These are phyloP conservation scores for Probaryconus sp. DNA, from an alignment of 1,140 invertebrate species.

Conservation along the genomic window DNA sequence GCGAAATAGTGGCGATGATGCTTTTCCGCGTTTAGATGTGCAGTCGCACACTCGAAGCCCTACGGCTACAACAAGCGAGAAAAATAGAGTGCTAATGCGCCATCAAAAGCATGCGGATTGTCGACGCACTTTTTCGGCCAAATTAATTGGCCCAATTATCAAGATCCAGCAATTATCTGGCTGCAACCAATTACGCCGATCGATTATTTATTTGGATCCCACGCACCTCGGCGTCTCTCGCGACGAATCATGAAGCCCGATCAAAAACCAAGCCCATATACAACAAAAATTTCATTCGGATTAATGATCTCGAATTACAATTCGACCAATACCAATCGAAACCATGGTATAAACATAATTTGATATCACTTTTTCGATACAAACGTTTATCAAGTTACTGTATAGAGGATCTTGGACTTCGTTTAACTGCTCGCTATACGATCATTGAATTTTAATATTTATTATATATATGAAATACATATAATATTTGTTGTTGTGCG, in stretches of 20 bases:
- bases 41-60: conserved; percentile 12
- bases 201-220: conserved; percentile 69
- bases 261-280: conserved; percentile 7
- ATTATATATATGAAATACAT: no score
- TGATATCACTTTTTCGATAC: no score
- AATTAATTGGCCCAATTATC: conserved; percentile 78
- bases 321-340: conserved; percentile 41
- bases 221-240: conserved; percentile 11
- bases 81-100: conserved; percentile 51
- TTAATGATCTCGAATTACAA: conserved; percentile 48
- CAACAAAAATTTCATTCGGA: neutral
- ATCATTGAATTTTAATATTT: no score
- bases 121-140: conserved; percentile 72
- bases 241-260: conserved; percentile 1
- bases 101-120: conserved; percentile 67
- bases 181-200: conserved; percentile 75
- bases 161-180: conserved; percentile 72
- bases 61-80: conserved; percentile 22
- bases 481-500: no score
- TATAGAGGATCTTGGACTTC: no score
- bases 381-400: no score
- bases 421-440: no score
- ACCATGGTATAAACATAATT: no score
- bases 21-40: conserved; percentile 13
- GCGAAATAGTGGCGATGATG: conserved; percentile 16